Percentiles rank a stretch among this genome's conserved stretches.
Conservation (phyloP, 2,888 invertebrate genomes). For the Rotaria socialis region DNA sequence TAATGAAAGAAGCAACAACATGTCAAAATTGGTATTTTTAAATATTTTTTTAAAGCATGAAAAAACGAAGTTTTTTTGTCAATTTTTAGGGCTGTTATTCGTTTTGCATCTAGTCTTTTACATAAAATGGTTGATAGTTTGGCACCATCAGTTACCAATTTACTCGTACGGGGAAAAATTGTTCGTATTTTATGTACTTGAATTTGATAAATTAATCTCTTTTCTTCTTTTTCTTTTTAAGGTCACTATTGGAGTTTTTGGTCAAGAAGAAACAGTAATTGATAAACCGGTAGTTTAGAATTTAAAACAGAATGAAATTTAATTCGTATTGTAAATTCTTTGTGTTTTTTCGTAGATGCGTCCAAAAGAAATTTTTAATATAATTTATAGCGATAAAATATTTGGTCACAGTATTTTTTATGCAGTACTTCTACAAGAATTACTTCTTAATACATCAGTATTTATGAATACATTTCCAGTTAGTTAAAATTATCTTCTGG, state of each 20-base stretch:
- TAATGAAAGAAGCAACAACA: neutral
- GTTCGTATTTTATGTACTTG: slow-evolving; percentile 35
- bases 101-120: slow-evolving; percentile 86
- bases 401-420: slow-evolving; percentile 75
- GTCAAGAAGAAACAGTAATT: slow-evolving; percentile 83
- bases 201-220: neutral
- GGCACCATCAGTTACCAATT: slow-evolving; percentile 93
- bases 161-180: slow-evolving; percentile 85
- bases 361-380: slow-evolving; percentile 84
- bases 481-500: neutral
- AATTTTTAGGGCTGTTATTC: slow-evolving; percentile 68
- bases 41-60: neutral
- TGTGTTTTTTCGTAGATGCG: slow-evolving; percentile 67
- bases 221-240: slow-evolving; percentile 53
- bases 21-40: neutral
- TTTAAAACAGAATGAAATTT: slow-evolving; percentile 84
- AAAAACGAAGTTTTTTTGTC: no score
- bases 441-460: slow-evolving; percentile 85
- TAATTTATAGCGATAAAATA: slow-evolving; percentile 67
- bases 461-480: slow-evolving; percentile 82
- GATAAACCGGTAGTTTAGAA: slow-evolving; percentile 93
- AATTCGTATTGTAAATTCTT: neutral
- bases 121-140: slow-evolving; percentile 93
- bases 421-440: slow-evolving; percentile 84
- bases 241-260: slow-evolving; percentile 85